phyloP scores from a whole-genome alignment of 1,140 invertebrate species.

The Cyrtorhinus lividipennis region DNA sequence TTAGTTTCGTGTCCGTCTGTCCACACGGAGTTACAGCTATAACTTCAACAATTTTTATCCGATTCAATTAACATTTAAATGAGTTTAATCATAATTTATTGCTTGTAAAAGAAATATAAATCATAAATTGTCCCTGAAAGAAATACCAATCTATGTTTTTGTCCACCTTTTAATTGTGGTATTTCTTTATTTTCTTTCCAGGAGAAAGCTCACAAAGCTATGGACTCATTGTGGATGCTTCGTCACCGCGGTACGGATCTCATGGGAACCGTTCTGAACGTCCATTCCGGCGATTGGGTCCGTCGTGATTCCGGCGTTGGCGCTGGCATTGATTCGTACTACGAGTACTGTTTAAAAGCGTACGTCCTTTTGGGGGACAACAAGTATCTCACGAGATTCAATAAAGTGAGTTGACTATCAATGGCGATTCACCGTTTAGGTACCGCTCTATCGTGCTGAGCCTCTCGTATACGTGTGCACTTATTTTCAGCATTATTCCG shows the following conservation, averaged over 20 bases:
- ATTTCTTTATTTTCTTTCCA: constrained; percentile 25
- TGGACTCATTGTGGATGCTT: constrained; percentile 94
- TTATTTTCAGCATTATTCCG: constrained; percentile 65
- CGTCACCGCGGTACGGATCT: constrained; percentile 80
- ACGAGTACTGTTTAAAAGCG: constrained; percentile 95
- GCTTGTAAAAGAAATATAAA: no score
- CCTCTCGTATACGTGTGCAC: background rate
- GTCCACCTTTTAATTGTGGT: no score
- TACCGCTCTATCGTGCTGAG: no score
- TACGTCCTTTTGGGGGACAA: constrained; percentile 55
- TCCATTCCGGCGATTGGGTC: constrained; percentile 97
- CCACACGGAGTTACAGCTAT: no score
- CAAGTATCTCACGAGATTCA: constrained; percentile 47
- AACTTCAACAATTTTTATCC: no score
- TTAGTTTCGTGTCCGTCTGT: no score
- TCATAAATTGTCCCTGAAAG: no score
- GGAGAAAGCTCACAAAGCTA: constrained; percentile 85
- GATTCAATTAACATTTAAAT: no score
- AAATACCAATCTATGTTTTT: no score
- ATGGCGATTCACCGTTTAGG: no score
- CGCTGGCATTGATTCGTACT: constrained; percentile 98
- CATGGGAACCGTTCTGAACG: constrained; percentile 87
- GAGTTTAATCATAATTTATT: no score
- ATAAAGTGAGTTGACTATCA: constrained; percentile 33
- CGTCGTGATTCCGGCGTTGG: constrained; percentile 90